Evolutionary conservation across 2,797 vertebrate species (phyloP).

Genomic region (Sebastes itinus): DNA sequence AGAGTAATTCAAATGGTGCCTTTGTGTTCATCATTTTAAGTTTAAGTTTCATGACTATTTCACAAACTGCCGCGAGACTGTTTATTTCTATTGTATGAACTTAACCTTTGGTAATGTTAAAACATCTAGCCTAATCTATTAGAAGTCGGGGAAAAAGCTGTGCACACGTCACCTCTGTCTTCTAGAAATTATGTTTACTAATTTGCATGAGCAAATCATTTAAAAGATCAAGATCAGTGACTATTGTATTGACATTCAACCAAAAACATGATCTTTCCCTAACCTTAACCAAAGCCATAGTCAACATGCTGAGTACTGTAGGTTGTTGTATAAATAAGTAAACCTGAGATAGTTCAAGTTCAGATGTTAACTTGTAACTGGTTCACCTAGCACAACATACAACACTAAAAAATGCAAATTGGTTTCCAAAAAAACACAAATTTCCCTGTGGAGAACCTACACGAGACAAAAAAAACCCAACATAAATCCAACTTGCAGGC

Average conservation of each 20-base stretch:
- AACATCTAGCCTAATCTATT: too few species aligned
- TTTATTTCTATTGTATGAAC: too few species aligned
- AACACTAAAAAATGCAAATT: neutral
- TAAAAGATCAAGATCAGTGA: too few species aligned
- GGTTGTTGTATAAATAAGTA: neutral
- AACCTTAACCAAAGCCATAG: neutral
- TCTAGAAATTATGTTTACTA: neutral
- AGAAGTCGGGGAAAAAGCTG: neutral
- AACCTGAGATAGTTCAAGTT: neutral
- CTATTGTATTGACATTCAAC: neutral
- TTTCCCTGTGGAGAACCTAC: too few species aligned
- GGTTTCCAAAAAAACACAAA: neutral
- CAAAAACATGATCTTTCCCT: neutral
- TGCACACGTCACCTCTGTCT: neutral
- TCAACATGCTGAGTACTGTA: neutral
- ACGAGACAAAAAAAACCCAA: neutral
- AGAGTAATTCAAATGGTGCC: too few species aligned
- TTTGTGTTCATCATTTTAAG: too few species aligned
- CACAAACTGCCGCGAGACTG: too few species aligned
- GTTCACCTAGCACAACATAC: neutral
- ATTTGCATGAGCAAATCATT: neutral
- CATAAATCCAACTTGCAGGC: neutral
- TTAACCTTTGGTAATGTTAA: too few species aligned
- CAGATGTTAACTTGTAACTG: neutral
- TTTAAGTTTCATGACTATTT: too few species aligned